These are phyloP conservation scores for Eilema depressum DNA, from an alignment of 2,888 invertebrate genomes.

Conservation along the genomic window DNA sequence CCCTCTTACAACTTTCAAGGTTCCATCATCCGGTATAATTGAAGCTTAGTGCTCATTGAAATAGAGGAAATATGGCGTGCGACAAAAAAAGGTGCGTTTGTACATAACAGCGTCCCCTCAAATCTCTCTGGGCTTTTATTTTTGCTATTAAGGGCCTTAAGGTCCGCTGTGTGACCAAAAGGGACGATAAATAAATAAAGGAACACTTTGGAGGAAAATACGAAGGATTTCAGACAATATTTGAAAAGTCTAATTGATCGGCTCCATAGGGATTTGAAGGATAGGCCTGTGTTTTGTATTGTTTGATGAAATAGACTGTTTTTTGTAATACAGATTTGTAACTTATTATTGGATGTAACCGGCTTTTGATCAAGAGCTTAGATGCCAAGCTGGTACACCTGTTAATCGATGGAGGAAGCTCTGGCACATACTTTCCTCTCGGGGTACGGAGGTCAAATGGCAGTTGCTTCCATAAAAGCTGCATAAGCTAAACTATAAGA, in stretches of 20 bases:
- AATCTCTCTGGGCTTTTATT: constrained; percentile 29
- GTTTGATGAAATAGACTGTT: background rate
- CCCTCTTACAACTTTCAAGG: background rate
- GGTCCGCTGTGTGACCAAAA: constrained; percentile 20
- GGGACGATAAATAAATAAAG: constrained; percentile 26
- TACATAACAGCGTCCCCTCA: constrained; percentile 16
- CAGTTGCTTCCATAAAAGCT: too few species aligned
- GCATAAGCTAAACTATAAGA: too few species aligned
- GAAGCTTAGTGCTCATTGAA: constrained; percentile 3
- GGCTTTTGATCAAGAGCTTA: too few species aligned
- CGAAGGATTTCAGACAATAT: constrained; percentile 22
- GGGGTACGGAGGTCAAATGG: too few species aligned
- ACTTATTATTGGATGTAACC: background rate
- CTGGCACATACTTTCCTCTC: too few species aligned
- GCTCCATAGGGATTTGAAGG: constrained; percentile 9
- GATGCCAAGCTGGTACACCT: too few species aligned
- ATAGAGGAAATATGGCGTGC: background rate
- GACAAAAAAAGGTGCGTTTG: constrained; percentile 4
- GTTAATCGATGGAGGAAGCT: too few species aligned
- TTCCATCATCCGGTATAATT: background rate
- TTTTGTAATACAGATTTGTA: background rate
- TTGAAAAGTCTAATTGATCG: constrained; percentile 21
- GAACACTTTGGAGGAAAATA: constrained; percentile 24
- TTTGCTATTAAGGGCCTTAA: constrained; percentile 24
- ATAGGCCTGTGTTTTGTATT: background rate